Evolutionary conservation across 2,113 vertebrate species (phyloP).

Genomic region (Columbina picui): DNA sequence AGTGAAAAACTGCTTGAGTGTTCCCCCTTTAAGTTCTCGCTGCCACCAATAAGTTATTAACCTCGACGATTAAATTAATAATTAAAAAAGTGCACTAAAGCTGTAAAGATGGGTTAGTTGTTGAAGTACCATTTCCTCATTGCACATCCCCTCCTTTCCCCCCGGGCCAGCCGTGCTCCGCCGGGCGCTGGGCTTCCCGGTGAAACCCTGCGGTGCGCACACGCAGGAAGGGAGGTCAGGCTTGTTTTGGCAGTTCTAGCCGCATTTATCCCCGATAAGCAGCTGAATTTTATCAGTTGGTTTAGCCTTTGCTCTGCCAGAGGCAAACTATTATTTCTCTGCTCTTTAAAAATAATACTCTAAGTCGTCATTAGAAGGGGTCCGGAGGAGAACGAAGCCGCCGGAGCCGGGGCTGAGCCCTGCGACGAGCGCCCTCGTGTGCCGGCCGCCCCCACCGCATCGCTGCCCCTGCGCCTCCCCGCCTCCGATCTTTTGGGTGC

Average conservation of each 20-base stretch:
- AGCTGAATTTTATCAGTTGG: constrained; percentile 63
- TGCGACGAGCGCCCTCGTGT: constrained; percentile 25
- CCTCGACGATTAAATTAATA: neutral
- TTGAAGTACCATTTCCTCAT: neutral
- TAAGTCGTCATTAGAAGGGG: neutral
- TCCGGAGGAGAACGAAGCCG: neutral
- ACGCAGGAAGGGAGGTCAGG: constrained; percentile 40
- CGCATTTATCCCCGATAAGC: neutral
- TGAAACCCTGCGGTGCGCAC: neutral
- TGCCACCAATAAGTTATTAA: neutral
- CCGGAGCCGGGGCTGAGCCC: neutral
- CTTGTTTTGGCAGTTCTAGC: constrained; percentile 46
- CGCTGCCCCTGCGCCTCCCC: rapidly evolving
- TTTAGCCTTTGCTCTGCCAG: constrained; percentile 71
- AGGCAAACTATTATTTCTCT: constrained; percentile 51
- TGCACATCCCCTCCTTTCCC: neutral
- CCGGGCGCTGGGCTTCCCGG: neutral
- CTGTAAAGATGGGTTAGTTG: neutral
- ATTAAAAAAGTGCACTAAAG: neutral
- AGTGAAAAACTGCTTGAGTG: rapidly evolving
- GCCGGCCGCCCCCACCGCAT: neutral
- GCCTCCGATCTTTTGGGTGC: rapidly evolving
- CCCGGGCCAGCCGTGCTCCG: neutral
- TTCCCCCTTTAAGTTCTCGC: neutral
- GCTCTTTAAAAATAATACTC: constrained; percentile 51